These are phyloP conservation scores for Eptesicus fuscus DNA, from an alignment of 2,113 vertebrate genomes.

Conservation along the genomic window DNA sequence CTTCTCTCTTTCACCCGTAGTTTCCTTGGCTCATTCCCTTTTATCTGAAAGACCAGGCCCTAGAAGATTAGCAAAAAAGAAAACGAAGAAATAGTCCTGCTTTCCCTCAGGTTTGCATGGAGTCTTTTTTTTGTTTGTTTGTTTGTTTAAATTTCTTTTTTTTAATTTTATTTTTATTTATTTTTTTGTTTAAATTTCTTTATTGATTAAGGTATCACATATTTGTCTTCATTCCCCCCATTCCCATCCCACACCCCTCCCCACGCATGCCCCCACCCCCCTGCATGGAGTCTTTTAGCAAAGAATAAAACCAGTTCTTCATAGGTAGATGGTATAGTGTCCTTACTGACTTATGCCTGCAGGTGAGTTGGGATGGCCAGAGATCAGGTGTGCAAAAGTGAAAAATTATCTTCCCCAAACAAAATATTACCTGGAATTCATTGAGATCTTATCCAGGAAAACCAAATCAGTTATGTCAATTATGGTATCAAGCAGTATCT, in stretches of 20 bases:
- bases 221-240: too few species aligned
- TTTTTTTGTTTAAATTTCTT: not conserved
- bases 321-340: not conserved
- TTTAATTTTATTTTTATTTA: too few species aligned
- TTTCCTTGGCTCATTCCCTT: not conserved
- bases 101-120: not conserved
- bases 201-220: too few species aligned
- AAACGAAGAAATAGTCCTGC: not conserved
- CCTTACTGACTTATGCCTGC: not conserved
- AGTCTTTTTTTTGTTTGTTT: not conserved
- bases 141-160: too few species aligned
- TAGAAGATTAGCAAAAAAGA: constrained; percentile 31
- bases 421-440: constrained; percentile 19
- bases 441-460: constrained; percentile 14
- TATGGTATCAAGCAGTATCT: not conserved
- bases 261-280: too few species aligned
- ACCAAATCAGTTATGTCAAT: constrained; percentile 5
- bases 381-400: not conserved
- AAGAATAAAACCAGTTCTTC: constrained; percentile 28
- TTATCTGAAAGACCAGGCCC: not conserved
- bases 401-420: not conserved
- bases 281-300: not conserved
- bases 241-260: too few species aligned
- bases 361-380: not conserved
- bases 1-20: not conserved